phyloP scores from a whole-genome alignment of 1,140 invertebrate species.

The Drosophila bocqueti region DNA sequence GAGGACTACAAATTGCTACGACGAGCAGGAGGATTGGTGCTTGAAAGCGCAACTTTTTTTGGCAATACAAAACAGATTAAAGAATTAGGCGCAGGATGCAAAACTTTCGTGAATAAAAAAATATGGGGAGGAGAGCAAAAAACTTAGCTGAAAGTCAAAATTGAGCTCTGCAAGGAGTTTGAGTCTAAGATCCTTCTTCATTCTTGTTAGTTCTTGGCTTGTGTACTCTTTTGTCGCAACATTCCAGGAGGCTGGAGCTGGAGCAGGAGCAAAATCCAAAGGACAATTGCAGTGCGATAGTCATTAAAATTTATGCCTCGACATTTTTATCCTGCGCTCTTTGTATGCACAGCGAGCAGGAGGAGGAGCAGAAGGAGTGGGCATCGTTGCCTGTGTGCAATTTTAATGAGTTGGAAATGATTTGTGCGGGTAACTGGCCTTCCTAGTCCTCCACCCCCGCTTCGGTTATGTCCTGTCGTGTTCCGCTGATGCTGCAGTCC shows the following conservation, averaged over 20 bases:
- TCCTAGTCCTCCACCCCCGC: not conserved
- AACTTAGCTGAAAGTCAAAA: slow-evolving; percentile 76
- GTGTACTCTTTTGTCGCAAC: slow-evolving; percentile 34
- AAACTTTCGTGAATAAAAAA: slow-evolving; percentile 47
- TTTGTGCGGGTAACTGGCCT: slow-evolving; percentile 76
- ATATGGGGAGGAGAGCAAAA: slow-evolving; percentile 28
- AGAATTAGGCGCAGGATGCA: slow-evolving; percentile 35
- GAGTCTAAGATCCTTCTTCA: slow-evolving; percentile 24
- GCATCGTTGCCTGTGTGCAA: slow-evolving; percentile 57
- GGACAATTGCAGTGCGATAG: slow-evolving; percentile 77
- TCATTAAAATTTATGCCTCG: slow-evolving; percentile 77
- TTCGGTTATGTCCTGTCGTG: slow-evolving; percentile 11
- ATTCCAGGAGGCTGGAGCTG: slow-evolving; percentile 15
- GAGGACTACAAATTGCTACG: slow-evolving; percentile 32
- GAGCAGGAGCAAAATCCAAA: slow-evolving; percentile 32
- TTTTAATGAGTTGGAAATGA: slow-evolving; percentile 84
- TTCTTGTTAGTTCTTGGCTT: slow-evolving; percentile 39
- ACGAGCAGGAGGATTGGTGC: slow-evolving; percentile 10
- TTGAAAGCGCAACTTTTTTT: slow-evolving; percentile 32
- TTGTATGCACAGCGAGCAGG: slow-evolving; percentile 18
- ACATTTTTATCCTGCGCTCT: slow-evolving; percentile 25
- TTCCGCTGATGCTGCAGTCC: slow-evolving; percentile 37
- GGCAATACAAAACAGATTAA: slow-evolving; percentile 71
- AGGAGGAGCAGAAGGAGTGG: slow-evolving; percentile 1
- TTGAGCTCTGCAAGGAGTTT: slow-evolving; percentile 51